Conservation (phyloP, 2,888 invertebrate species). For the Frankliniella fusca region DNA sequence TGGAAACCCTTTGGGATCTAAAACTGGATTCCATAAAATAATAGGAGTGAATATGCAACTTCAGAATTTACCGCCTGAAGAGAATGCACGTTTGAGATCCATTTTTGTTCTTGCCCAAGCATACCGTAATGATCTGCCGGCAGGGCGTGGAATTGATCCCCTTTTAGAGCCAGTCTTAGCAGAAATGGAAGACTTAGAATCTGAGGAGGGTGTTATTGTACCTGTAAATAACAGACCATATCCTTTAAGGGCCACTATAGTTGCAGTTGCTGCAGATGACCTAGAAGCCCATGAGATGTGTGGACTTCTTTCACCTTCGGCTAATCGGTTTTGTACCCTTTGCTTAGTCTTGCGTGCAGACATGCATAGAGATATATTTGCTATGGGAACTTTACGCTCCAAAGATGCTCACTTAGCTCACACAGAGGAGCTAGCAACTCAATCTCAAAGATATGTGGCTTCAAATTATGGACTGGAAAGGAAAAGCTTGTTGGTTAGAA, state of each 20-base stretch:
- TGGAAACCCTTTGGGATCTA: not conserved
- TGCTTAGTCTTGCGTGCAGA: not conserved
- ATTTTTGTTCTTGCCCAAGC: not conserved
- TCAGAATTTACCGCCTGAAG: constrained; percentile 4
- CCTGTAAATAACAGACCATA: not conserved
- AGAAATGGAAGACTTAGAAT: not conserved
- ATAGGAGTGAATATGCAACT: not conserved
- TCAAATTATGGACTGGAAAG: not conserved
- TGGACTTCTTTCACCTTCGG: not conserved
- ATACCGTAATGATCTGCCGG: not conserved
- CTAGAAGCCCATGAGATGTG: not conserved
- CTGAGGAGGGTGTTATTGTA: not conserved
- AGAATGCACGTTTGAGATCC: not conserved
- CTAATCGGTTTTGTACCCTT: not conserved
- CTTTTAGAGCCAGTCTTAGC: not conserved
- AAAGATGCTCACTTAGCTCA: not conserved
- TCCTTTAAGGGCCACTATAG: not conserved
- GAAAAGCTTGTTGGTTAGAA: not conserved
- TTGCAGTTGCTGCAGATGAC: not conserved
- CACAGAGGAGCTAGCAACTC: not conserved
- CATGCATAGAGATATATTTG: not conserved
- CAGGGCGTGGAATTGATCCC: not conserved
- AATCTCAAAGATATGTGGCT: not conserved
- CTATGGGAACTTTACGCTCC: not conserved
- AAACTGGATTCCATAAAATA: not conserved